A percentile compares a stretch with the other conserved stretches of the same genome.
Evolutionary conservation across 2,797 vertebrate genomes (phyloP).

Genomic region (Hyperoplus immaculatus): DNA sequence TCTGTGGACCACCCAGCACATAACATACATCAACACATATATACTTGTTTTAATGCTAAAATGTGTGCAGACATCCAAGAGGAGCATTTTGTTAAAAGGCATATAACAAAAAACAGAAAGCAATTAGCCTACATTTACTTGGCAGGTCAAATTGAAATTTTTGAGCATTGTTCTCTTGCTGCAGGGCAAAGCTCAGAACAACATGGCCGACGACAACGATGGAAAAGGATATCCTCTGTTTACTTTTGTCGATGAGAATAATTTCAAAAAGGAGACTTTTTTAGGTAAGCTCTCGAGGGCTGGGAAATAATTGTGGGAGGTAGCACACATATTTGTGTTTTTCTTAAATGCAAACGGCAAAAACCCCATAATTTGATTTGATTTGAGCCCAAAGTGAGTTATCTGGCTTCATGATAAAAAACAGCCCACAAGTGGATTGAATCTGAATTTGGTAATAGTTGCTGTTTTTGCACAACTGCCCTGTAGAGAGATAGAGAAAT

Average conservation of each 20-base stretch:
- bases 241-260: constrained; percentile 85
- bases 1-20: neutral
- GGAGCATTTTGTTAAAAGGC: neutral
- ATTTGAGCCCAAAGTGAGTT: neutral
- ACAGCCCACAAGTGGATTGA: neutral
- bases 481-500: neutral
- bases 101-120: neutral
- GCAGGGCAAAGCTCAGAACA: constrained; percentile 83
- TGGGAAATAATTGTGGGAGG: neutral
- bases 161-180: constrained; percentile 12
- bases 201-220: constrained; percentile 73
- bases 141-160: neutral
- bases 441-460: neutral
- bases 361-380: neutral
- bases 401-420: neutral
- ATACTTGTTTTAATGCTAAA: neutral
- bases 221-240: constrained; percentile 83
- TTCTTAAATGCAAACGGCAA: too few relatives aligned
- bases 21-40: neutral
- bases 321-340: too few relatives aligned
- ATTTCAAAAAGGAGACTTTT: constrained; percentile 89
- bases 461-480: constrained; percentile 8
- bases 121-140: too few relatives aligned
- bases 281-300: constrained; percentile 70
- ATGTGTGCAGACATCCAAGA: neutral